phyloP scores from a whole-genome alignment of 2,113 vertebrate species.

The Festucalex cinctus region DNA sequence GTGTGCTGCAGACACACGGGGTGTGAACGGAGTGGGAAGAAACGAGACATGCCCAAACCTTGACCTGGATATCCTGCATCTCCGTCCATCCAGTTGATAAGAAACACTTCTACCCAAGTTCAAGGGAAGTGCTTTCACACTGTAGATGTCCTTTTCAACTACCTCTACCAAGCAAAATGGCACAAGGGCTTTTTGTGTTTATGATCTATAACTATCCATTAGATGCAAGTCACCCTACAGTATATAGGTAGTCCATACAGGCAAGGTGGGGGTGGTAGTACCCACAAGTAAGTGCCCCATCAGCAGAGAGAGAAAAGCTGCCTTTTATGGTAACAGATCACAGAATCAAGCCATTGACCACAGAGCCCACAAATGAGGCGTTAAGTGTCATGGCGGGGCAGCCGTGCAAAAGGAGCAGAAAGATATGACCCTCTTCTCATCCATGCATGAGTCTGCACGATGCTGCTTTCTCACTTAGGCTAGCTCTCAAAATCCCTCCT shows the following conservation, averaged over 20 bases:
- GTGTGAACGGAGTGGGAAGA: constrained; percentile 37
- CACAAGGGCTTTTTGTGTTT: constrained; percentile 50
- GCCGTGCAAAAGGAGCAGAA: constrained; percentile 35
- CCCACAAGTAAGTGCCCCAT: constrained; percentile 62
- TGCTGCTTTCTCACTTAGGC: constrained; percentile 6
- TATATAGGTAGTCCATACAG: not conserved
- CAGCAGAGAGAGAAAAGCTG: constrained; percentile 56
- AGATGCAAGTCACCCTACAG: constrained; percentile 42
- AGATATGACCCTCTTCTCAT: constrained; percentile 49
- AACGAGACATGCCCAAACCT: constrained; percentile 39
- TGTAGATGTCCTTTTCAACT: constrained; percentile 24
- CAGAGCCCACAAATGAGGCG: constrained; percentile 69
- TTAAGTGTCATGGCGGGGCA: constrained; percentile 61
- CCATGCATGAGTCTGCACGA: constrained; percentile 45
- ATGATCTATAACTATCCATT: constrained; percentile 56
- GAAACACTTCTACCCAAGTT: constrained; percentile 43
- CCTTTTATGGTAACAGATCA: constrained; percentile 65
- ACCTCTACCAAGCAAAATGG: constrained; percentile 34
- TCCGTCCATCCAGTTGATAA: constrained; percentile 49
- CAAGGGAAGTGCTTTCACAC: constrained; percentile 51
- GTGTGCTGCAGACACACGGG: constrained; percentile 22
- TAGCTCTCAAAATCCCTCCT: constrained; percentile 3
- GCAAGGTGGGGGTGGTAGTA: constrained; percentile 39
- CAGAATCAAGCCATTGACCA: constrained; percentile 64
- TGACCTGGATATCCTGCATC: constrained; percentile 65